These are phyloP conservation scores for Latrodectus elegans DNA, from an alignment of 2,888 invertebrate species.

Conservation along the genomic window DNA sequence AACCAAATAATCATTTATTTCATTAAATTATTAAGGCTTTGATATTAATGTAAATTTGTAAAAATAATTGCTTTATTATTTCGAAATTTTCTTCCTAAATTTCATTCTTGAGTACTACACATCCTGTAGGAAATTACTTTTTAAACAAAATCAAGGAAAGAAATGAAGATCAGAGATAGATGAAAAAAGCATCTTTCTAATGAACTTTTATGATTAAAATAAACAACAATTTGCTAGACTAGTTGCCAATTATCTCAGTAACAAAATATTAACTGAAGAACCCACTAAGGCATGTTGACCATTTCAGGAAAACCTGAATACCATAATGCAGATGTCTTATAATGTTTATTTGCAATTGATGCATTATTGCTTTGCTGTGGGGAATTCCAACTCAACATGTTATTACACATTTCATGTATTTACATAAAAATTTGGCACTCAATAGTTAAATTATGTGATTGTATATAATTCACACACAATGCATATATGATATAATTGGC, in stretches of 20 bases:
- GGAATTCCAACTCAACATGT: neutral
- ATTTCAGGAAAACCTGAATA: constrained; percentile 14
- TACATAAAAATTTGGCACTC: neutral
- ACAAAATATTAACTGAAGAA: neutral
- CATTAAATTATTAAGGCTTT: no score
- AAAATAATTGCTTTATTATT: no score
- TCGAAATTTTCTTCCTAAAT: no score
- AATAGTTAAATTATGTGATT: neutral
- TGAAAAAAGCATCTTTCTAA: neutral
- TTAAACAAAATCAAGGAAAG: neutral
- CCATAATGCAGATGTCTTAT: neutral
- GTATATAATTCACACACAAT: neutral
- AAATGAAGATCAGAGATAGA: neutral
- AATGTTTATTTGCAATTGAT: neutral
- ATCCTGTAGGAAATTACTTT: no score
- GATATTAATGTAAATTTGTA: no score
- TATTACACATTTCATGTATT: neutral
- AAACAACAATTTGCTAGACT: neutral
- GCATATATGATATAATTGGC: neutral
- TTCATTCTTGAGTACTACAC: no score
- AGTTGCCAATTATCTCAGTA: neutral
- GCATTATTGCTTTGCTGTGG: neutral
- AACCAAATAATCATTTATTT: no score
- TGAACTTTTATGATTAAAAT: neutral
- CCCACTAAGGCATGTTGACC: neutral